phyloP scores from a whole-genome alignment of 2,888 invertebrate genomes.

The Tetragnatha montana region DNA sequence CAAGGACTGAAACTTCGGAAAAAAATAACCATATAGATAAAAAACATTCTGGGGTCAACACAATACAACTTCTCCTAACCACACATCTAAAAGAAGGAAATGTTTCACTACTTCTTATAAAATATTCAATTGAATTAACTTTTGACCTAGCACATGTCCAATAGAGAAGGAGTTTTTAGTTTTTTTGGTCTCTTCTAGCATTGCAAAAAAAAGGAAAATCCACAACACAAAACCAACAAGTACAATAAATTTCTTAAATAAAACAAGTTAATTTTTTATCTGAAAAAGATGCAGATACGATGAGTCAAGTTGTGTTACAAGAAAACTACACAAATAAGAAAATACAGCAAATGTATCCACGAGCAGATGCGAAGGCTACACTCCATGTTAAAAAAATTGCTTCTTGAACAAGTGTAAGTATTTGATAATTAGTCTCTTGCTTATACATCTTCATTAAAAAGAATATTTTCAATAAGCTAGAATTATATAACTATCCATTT shows the following conservation, averaged over 20 bases:
- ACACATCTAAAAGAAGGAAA: no score
- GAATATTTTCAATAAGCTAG: slow-evolving; percentile 37
- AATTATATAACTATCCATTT: slow-evolving; percentile 62
- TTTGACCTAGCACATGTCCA: no score
- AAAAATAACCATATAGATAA: no score
- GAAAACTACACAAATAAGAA: slow-evolving; percentile 36
- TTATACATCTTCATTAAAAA: slow-evolving; percentile 35
- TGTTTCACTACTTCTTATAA: no score
- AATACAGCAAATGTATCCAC: slow-evolving; percentile 32
- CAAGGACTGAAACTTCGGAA: no score
- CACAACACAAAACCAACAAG: background rate
- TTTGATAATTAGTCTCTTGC: slow-evolving; percentile 51
- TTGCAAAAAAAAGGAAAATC: background rate
- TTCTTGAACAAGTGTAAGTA: slow-evolving; percentile 47
- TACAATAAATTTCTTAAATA: slow-evolving; percentile 25
- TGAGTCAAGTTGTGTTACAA: background rate
- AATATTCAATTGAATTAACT: no score
- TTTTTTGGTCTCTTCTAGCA: background rate
- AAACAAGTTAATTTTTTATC: slow-evolving; percentile 18
- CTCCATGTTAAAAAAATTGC: slow-evolving; percentile 44
- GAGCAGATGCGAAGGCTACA: slow-evolving; percentile 41
- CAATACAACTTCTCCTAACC: no score
- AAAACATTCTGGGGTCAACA: no score
- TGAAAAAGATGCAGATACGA: slow-evolving; percentile 2
- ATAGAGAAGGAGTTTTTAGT: background rate